phyloP scores from a whole-genome alignment of 2,888 invertebrate species.

The Trissonchulus latispiculum region DNA sequence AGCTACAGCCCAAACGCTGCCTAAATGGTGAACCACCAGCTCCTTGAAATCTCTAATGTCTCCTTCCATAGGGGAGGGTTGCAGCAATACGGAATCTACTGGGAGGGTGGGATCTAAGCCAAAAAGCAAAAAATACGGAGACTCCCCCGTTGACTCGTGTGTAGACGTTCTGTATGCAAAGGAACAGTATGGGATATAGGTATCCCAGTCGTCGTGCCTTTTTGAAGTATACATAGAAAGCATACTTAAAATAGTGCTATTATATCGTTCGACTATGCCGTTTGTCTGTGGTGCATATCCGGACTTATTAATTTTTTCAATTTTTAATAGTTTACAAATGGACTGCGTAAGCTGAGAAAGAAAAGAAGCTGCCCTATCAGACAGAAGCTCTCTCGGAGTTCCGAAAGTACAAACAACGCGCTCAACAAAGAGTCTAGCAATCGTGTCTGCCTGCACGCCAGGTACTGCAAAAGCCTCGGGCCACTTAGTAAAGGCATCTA shows the following conservation, averaged over 20 bases:
- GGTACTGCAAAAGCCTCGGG: conserved; percentile 25
- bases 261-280: too few species aligned
- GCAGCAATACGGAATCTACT: background rate
- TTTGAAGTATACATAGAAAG: background rate
- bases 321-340: background rate
- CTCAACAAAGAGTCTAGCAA: too few species aligned
- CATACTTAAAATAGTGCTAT: background rate
- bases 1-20: background rate
- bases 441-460: too few species aligned
- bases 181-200: too few species aligned
- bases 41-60: background rate
- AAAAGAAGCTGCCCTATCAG: background rate
- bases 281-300: background rate
- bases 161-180: too few species aligned
- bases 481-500: conserved; percentile 27
- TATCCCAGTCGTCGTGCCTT: background rate
- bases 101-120: too few species aligned
- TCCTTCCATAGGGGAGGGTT: background rate
- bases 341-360: background rate
- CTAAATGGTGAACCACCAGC: background rate
- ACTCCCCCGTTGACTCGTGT: too few species aligned
- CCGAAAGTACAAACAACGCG: too few species aligned
- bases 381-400: too few species aligned
- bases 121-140: too few species aligned
- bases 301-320: background rate